phyloP scores from a whole-genome alignment of 2,113 vertebrate genomes.

The Oostethus manadensis region DNA sequence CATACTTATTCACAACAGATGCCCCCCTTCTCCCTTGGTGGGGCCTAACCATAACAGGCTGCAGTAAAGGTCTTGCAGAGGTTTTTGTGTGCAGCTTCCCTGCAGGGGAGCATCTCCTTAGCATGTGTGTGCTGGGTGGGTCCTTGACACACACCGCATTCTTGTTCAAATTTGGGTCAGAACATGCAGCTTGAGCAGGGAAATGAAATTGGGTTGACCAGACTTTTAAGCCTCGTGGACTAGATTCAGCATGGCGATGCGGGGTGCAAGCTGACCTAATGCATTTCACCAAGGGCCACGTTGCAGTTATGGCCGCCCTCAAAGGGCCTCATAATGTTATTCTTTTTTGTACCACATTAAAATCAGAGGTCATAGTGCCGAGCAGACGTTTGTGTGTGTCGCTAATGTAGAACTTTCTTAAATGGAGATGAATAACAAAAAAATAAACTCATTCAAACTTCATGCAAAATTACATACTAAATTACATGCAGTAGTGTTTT shows the following conservation, averaged over 20 bases:
- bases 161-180: constrained; percentile 28
- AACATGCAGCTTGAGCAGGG: constrained; percentile 24
- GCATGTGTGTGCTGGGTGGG: constrained; percentile 39
- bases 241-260: constrained; percentile 4
- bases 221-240: not conserved
- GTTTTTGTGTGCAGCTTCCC: constrained; percentile 42
- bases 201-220: constrained; percentile 27
- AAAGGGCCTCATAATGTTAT: no score
- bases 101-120: constrained; percentile 45
- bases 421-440: no score
- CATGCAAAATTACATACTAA: no score
- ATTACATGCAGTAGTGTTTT: no score
- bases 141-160: constrained; percentile 15
- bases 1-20: constrained; percentile 50
- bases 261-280: no score
- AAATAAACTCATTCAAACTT: no score
- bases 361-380: no score
- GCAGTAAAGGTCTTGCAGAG: constrained; percentile 30
- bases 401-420: no score
- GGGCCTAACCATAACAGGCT: constrained; percentile 47
- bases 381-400: no score
- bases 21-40: not conserved
- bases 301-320: no score
- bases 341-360: no score
- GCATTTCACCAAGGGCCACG: not conserved